Conservation (phyloP, 2,113 vertebrate species). For the Brachirus orientalis region DNA sequence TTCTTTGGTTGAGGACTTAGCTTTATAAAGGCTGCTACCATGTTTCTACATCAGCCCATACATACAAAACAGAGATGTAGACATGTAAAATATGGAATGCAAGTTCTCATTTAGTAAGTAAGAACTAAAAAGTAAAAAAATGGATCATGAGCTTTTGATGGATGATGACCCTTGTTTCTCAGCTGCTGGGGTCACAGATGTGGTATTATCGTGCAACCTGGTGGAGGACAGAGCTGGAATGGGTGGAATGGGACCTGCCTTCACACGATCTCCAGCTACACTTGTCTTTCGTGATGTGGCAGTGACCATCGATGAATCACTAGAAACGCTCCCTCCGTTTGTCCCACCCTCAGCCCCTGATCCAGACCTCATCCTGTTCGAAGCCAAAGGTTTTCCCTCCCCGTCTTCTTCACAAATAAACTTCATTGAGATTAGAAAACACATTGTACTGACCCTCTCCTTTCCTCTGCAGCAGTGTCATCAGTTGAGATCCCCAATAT, state of each 20-base stretch:
- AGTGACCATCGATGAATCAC: conserved; percentile 67
- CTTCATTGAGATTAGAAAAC: not conserved
- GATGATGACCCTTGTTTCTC: not conserved
- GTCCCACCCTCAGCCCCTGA: conserved; percentile 57
- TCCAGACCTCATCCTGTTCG: conserved; percentile 78
- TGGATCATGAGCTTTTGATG: no score
- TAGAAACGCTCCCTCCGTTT: conserved; percentile 81
- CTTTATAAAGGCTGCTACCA: no score
- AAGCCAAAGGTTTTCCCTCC: conserved; percentile 80
- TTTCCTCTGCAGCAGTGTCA: conserved; percentile 57
- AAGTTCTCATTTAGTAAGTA: no score
- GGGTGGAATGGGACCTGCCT: conserved; percentile 30
- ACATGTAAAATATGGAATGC: no score
- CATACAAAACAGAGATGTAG: no score
- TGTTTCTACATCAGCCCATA: no score
- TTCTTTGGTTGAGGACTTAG: no score
- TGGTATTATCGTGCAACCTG: conserved; percentile 82
- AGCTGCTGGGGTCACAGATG: conserved; percentile 75
- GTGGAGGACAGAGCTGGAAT: conserved; percentile 71
- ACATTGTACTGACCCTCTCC: not conserved
- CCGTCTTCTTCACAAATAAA: not conserved
- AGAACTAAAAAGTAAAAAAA: no score
- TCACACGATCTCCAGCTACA: conserved; percentile 71
- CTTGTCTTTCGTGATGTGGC: conserved; percentile 81
- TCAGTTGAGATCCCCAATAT: conserved; percentile 74